Conservation (phyloP, 2,797 vertebrate species). For the Enteromius treurensis region DNA sequence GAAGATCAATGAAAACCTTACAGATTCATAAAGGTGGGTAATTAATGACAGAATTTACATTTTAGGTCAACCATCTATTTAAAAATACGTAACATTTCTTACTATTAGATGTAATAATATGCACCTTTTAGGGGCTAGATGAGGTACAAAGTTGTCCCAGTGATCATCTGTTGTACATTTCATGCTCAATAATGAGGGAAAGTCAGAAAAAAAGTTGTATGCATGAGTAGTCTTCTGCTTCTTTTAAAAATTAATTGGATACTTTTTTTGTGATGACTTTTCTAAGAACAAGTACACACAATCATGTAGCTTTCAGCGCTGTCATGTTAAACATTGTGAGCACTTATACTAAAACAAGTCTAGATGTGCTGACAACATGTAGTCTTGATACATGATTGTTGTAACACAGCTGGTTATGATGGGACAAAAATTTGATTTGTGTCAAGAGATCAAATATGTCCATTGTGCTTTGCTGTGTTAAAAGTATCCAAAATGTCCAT, state of each 20-base stretch:
- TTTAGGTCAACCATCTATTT: background rate
- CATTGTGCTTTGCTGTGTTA: background rate
- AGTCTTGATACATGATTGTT: background rate
- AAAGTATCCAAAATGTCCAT: slow-evolving; percentile 9
- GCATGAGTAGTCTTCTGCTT: background rate
- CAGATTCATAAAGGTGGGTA: background rate
- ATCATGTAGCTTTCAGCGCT: background rate
- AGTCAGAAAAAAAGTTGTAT: background rate
- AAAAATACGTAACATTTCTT: background rate
- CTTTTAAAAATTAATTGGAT: background rate
- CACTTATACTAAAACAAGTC: background rate
- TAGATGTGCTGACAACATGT: background rate
- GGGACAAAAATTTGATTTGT: background rate
- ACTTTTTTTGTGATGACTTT: background rate
- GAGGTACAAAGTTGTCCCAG: background rate
- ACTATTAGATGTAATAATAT: background rate
- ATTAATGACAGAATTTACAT: background rate
- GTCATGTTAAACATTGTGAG: slow-evolving; percentile 5
- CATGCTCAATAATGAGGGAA: background rate
- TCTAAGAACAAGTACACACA: background rate
- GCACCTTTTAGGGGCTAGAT: background rate
- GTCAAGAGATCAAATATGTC: background rate
- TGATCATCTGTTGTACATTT: background rate
- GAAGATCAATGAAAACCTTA: background rate
- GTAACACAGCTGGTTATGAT: background rate